Conservation (phyloP, 2,888 invertebrate genomes). For the Ornithoptera alexandrae region DNA sequence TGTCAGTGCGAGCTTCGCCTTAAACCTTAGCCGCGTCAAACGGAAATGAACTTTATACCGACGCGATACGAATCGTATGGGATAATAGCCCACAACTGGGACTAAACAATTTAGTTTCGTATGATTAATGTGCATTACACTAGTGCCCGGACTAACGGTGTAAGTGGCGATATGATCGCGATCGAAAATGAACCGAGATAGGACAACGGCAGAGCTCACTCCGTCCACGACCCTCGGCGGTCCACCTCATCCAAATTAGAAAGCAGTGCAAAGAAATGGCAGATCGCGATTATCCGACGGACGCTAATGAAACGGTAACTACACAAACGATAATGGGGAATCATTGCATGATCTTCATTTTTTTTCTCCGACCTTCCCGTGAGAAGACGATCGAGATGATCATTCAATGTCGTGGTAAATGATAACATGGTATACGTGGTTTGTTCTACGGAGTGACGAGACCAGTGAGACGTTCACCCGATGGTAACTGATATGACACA, state of each 20-base stretch:
- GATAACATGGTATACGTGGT: slow-evolving; percentile 21
- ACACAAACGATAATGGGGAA: slow-evolving; percentile 37
- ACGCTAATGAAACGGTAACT: slow-evolving; percentile 44
- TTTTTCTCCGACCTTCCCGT: slow-evolving; percentile 35
- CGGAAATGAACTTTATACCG: slow-evolving; percentile 40
- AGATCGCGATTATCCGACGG: slow-evolving; percentile 56
- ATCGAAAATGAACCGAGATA: slow-evolving; percentile 37
- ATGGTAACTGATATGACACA: too few relatives aligned
- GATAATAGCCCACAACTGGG: slow-evolving; percentile 38
- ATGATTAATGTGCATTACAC: slow-evolving; percentile 74
- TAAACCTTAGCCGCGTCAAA: slow-evolving; percentile 40
- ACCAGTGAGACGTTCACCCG: too few relatives aligned
- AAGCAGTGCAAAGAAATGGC: slow-evolving; percentile 60
- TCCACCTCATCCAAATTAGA: slow-evolving; percentile 51
- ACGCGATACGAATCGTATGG: slow-evolving; percentile 39
- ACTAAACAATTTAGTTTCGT: slow-evolving; percentile 72
- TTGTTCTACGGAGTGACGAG: too few relatives aligned
- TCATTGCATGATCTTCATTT: slow-evolving; percentile 8
- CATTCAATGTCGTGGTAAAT: slow-evolving; percentile 46
- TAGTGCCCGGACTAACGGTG: slow-evolving; percentile 41
- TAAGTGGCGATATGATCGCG: slow-evolving; percentile 33
- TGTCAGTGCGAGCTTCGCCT: slow-evolving; percentile 52
- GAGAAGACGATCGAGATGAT: slow-evolving; percentile 43
- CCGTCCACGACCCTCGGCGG: slow-evolving; percentile 29
- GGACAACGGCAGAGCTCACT: slow-evolving; percentile 30